phyloP scores from a whole-genome alignment of 2,888 invertebrate genomes.

The Ganaspis brasiliensis region DNA sequence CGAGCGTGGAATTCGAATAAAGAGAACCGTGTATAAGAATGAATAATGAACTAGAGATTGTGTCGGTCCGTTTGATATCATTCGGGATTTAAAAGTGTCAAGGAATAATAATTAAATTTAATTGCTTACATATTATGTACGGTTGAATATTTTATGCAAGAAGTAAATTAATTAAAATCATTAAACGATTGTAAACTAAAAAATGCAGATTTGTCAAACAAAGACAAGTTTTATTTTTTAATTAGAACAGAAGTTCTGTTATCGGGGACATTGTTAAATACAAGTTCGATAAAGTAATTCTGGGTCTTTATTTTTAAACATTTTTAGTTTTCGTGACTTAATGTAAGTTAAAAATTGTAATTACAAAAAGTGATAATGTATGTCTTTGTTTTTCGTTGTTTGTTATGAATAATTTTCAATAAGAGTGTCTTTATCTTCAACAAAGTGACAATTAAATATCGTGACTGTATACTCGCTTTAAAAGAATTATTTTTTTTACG shows the following conservation, averaged over 20 bases:
- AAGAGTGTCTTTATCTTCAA: background rate
- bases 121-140: background rate
- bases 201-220: too few relatives aligned
- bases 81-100: background rate
- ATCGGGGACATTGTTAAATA: background rate
- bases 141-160: too few relatives aligned
- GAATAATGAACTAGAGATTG: slow-evolving; percentile 2
- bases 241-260: background rate
- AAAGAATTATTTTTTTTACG: background rate
- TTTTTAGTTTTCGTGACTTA: background rate
- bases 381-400: background rate
- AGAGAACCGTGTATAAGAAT: background rate
- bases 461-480: background rate
- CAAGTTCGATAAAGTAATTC: background rate
- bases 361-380: background rate
- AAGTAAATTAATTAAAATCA: too few relatives aligned
- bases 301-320: background rate
- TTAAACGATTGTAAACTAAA: too few relatives aligned
- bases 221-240: background rate
- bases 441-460: background rate
- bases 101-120: background rate
- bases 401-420: background rate
- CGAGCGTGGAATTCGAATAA: background rate
- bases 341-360: background rate
- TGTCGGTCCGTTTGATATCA: background rate